Evolutionary conservation across 2,113 vertebrate genomes (phyloP), one percentile per base, ranked within the genome.

Genomic region (Pycnonotus jocosus): DNA sequence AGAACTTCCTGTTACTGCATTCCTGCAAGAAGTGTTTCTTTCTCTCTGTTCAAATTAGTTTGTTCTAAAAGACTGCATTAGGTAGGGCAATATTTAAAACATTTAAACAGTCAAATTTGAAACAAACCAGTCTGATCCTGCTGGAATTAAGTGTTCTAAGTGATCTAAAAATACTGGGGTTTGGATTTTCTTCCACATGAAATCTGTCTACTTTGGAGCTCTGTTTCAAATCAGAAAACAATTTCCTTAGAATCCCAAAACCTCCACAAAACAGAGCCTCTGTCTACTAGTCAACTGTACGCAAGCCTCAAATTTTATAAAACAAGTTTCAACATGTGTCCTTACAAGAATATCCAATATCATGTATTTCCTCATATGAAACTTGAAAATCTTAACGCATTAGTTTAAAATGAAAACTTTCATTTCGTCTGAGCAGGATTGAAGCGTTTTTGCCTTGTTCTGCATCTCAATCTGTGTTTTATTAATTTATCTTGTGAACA

Each of bases 221-320:
- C 89, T 95, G 95, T 81, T 96, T 92, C 79, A 83, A 86, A 93
- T 90, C 85, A 88, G 71, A 71, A 96, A 94, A 81, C 60, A 61
- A 90, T 74, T 94, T 88, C 88, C 88, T 90, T 25, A 56, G 48
- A 86, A 74, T 74, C 28, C 17, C 10, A 71, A 90, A 81, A 57
- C 18, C 47, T 83, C 68, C 57, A 90, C 44, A 92, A 92, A 90
- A 90, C 4, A 84, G 31, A 86, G 69, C 65, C 93, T 76, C 90
- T 92, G 71, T 60, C 76, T 90, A 50, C 64, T 31, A 93, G 20
- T 89, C 57, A 79, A 64, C 47, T 40, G 33, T 38, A 86, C 0
- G 4, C 17, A 90, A 90, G 33, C 53, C 77, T 74, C 50, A 30
- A 60, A 57, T 88, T 93, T 86, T 81, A 74, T 47, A 92, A 74